Base-by-base conservation (phyloP, 2,888 invertebrate species). In the Mechanitis mazaeus region DNA sequence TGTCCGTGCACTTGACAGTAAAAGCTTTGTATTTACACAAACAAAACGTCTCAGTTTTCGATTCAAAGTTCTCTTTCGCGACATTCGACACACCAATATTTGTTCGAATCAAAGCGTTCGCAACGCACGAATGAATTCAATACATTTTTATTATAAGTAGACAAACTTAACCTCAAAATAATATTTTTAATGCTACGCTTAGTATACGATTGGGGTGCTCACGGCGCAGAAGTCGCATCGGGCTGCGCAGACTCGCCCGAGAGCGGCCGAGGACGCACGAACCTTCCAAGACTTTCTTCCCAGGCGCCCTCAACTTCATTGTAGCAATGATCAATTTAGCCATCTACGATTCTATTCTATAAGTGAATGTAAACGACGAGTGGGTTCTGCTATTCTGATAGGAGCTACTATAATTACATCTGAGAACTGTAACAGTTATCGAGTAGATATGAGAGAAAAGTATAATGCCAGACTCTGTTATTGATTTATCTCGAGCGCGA, bases 11-110 rank as follows among this genome's bases (percentile, higher is more conserved):
- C 88, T 87, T 84, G 87, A 87, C 75, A 87, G 85, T 81, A 87
- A 83, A 79, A 88, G 86, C 84, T 89, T 88, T 80, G 88, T 89
- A 87, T 89, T 88, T 84, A 90, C 87, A 89, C 90, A 90, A 87
- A 89, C 85, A 85, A 89, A 90, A 80, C 88, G 85, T 84, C 87
- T 83, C 75, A 88, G 77, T 82, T 90, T 88, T 69, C 87, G 82
- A 72, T 81, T 83, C 72, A 88, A 77, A 69, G 81, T 86, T 82
- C 85, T 84, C 80, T 83, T 86, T 77, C 88, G 88, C 87, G 84
- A 88, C 89, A 89, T 89, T 87, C 88, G 87, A 85, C 77, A 77
- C 80, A 79, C 71, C 75, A 82, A 77, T 73, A 68, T 72, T 72
- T 73, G 66, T 69, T 71, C 73, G 74, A 78, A 72, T 73, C 69